These are phyloP conservation scores for Enteromius unitaeniatus DNA, from an alignment of 2,797 vertebrate genomes.

Conservation along the genomic window DNA sequence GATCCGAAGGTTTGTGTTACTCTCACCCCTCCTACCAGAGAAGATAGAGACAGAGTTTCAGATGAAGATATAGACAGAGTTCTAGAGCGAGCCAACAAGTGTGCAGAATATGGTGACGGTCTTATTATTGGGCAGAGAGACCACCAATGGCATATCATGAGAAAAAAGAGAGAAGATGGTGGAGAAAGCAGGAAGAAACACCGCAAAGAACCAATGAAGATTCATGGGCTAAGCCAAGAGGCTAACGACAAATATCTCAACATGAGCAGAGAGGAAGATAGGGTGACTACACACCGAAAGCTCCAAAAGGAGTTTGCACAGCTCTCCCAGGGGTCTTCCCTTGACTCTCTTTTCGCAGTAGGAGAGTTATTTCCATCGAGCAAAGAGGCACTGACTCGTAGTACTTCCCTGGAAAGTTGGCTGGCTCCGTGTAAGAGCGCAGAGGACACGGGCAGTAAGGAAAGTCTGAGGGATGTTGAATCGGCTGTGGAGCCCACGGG, in stretches of 20 bases:
- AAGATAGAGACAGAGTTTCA: slow-evolving; percentile 50
- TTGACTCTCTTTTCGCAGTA: slow-evolving; percentile 88
- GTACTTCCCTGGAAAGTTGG: slow-evolving; percentile 91
- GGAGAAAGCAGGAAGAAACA: slow-evolving; percentile 61
- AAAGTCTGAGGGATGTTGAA: slow-evolving; percentile 82
- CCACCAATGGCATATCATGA: slow-evolving; percentile 51
- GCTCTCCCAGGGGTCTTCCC: slow-evolving; percentile 85
- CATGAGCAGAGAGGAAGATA: slow-evolving; percentile 66
- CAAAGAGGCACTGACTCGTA: slow-evolving; percentile 82
- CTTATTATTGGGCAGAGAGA: slow-evolving; percentile 56
- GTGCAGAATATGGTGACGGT: slow-evolving; percentile 54
- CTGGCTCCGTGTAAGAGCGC: slow-evolving; percentile 82
- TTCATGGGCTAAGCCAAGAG: slow-evolving; percentile 68
- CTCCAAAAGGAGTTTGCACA: slow-evolving; percentile 69
- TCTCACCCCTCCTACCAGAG: slow-evolving; percentile 39
- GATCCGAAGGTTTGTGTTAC: slow-evolving; percentile 48
- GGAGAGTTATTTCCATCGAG: slow-evolving; percentile 82
- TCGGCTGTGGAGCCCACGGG: slow-evolving; percentile 81
- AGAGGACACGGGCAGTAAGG: slow-evolving; percentile 82
- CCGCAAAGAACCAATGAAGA: slow-evolving; percentile 66
- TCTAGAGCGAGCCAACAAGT: slow-evolving; percentile 61
- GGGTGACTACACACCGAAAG: slow-evolving; percentile 63
- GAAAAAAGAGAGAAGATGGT: slow-evolving; percentile 67
- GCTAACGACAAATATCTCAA: slow-evolving; percentile 67
- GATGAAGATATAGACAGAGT: slow-evolving; percentile 65